A percentile compares a stretch with the other conserved stretches of the same genome.
Conservation (phyloP, 2,797 vertebrate genomes). For the Lagorchestes hirsutus region DNA sequence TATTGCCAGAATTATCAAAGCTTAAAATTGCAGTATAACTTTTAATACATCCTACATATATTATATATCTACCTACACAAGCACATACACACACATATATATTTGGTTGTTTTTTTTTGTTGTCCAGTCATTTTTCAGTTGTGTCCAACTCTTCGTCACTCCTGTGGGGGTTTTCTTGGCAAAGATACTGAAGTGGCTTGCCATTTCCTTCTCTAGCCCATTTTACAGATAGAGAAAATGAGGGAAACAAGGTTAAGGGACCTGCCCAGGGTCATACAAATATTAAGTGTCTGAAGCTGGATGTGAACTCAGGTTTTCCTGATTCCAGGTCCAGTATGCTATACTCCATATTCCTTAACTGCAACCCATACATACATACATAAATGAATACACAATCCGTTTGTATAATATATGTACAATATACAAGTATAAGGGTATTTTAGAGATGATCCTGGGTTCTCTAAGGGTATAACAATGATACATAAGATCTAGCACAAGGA, state of each 20-base stretch:
- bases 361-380: neutral
- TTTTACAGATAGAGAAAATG: too few species aligned
- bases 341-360: neutral
- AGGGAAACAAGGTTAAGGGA: neutral
- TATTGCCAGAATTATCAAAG: neutral
- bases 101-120: neutral
- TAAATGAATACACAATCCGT: neutral
- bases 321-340: neutral
- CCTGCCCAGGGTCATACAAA: neutral
- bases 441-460: neutral
- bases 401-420: neutral
- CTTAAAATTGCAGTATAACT: neutral
- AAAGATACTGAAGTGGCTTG: neutral
- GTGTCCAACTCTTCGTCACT: neutral
- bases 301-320: neutral
- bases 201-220: neutral
- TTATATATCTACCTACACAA: neutral
- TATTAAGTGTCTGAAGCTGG: neutral
- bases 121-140: neutral
- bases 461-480: neutral
- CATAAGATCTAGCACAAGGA: neutral
- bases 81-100: neutral
- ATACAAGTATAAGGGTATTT: neutral
- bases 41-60: neutral
- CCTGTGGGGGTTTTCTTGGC: neutral